phyloP scores from a whole-genome alignment of 2,113 vertebrate genomes.

The Accipiter virgatus region DNA sequence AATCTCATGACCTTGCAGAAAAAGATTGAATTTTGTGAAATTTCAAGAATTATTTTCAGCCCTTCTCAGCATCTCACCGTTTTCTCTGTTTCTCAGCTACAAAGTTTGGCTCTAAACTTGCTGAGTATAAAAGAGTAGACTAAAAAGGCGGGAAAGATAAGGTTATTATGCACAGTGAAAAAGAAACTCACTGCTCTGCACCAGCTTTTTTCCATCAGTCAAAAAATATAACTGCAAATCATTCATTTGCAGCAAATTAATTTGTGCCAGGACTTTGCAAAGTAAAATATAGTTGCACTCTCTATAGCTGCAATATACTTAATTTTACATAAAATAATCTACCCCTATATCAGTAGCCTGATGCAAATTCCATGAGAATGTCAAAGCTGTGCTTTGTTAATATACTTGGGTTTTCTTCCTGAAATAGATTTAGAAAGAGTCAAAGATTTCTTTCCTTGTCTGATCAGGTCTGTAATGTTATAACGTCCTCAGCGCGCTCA shows the following conservation, averaged over 20 bases:
- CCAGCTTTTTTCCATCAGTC: neutral
- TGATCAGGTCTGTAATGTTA: neutral
- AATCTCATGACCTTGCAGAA: neutral
- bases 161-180: neutral
- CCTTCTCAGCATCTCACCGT: neutral
- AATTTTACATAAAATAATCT: neutral
- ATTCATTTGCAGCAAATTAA: neutral
- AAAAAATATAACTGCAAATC: neutral
- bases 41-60: neutral
- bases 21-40: neutral
- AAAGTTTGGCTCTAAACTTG: neutral
- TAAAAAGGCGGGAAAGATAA: neutral
- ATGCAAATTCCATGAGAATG: neutral
- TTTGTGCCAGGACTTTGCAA: neutral
- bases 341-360: neutral
- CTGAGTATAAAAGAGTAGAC: neutral
- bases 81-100: neutral
- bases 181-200: neutral
- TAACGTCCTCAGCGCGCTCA: neutral
- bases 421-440: neutral
- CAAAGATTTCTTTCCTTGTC: neutral
- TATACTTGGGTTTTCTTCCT: neutral
- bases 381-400: neutral
- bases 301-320: neutral
- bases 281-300: neutral